phyloP scores from a whole-genome alignment of 2,113 vertebrate species.

The Tor tambroides region DNA sequence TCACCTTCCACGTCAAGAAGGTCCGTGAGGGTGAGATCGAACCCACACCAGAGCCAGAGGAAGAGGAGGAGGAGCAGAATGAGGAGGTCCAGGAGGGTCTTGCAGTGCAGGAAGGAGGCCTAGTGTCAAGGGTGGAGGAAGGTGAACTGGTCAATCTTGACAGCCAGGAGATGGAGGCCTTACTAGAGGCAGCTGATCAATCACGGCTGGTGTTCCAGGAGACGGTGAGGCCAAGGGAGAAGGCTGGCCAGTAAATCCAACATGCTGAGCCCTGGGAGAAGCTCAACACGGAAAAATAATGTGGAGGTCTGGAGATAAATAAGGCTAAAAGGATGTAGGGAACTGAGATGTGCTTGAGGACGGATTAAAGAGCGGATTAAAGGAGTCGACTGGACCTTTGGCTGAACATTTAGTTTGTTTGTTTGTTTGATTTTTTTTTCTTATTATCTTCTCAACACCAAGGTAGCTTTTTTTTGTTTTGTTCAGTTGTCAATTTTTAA shows the following conservation, averaged over 20 bases:
- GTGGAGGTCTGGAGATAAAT: constrained; percentile 9
- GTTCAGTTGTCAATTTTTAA: not conserved
- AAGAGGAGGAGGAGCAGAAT: constrained; percentile 71
- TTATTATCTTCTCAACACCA: not conserved
- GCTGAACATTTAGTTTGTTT: constrained; percentile 33
- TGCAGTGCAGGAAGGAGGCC: constrained; percentile 80
- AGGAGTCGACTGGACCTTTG: constrained; percentile 10
- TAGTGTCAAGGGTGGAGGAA: constrained; percentile 76
- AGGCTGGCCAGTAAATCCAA: constrained; percentile 72
- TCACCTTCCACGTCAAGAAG: constrained; percentile 99
- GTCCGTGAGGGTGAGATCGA: constrained; percentile 90
- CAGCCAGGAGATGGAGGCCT: constrained; percentile 83
- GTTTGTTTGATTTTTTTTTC: not conserved
- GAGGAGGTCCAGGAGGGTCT: constrained; percentile 76
- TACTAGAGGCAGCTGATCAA: constrained; percentile 90
- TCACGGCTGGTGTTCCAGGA: constrained; percentile 85
- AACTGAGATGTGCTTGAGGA: not conserved
- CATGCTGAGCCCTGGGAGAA: not conserved
- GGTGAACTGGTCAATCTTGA: constrained; percentile 86
- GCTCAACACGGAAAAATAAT: not conserved
- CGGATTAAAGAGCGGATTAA: not conserved
- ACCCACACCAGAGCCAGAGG: constrained; percentile 74
- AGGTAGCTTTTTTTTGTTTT: constrained; percentile 14
- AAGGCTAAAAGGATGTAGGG: constrained; percentile 26
- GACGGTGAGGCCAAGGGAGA: constrained; percentile 79